Percentiles rank a stretch among this genome's conserved stretches.
These are phyloP conservation scores for Solenopsis invicta DNA, from an alignment of 1,140 invertebrate genomes.

Conservation along the genomic window DNA sequence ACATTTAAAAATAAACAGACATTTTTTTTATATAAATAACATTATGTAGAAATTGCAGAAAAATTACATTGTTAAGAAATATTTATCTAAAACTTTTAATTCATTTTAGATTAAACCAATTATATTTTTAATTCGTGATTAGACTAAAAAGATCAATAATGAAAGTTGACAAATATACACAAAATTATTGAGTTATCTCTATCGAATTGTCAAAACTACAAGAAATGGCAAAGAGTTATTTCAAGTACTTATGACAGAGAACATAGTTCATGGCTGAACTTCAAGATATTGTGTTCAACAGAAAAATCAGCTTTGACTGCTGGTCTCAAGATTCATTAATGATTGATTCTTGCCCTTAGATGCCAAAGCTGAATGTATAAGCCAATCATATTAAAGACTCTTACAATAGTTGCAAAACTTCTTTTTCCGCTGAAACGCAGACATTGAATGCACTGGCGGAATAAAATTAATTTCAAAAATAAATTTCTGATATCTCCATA, in stretches of 20 bases:
- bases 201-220: not conserved
- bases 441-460: not conserved
- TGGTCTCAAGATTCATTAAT: too few relatives aligned
- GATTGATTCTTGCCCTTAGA: too few relatives aligned
- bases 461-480: slow-evolving; percentile 35
- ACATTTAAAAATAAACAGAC: not conserved
- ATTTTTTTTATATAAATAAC: not conserved
- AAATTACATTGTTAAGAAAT: not conserved
- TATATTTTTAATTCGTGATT: not conserved
- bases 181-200: not conserved
- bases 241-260: not conserved
- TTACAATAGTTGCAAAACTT: too few relatives aligned
- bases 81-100: not conserved
- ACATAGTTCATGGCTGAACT: not conserved
- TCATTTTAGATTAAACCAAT: not conserved
- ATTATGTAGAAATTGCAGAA: not conserved
- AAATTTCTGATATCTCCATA: slow-evolving; percentile 1
- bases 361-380: too few relatives aligned
- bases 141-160: not conserved
- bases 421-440: too few relatives aligned
- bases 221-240: not conserved
- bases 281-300: not conserved
- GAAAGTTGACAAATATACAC: not conserved
- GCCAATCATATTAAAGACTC: too few relatives aligned
- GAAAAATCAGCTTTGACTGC: too few relatives aligned